phyloP scores from a whole-genome alignment of 2,797 vertebrate species.

The Esox lucius region DNA sequence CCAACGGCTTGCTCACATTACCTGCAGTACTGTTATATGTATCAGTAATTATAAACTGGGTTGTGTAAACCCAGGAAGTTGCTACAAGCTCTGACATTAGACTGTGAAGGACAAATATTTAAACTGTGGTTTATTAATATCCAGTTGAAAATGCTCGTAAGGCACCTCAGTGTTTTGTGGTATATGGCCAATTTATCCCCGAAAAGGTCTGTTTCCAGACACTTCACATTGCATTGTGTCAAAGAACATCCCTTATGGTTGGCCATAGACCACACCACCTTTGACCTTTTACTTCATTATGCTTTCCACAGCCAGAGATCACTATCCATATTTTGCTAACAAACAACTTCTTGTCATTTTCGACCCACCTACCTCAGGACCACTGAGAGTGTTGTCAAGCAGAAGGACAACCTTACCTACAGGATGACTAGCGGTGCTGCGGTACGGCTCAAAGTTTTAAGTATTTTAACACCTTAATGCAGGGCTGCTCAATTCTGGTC shows the following conservation, averaged over 20 bases:
- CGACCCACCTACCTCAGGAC: constrained; percentile 62
- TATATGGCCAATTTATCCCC: background rate
- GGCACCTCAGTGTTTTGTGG: background rate
- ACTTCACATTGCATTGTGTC: background rate
- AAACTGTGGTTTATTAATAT: background rate
- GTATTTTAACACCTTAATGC: too few relatives aligned
- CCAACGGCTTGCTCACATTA: background rate
- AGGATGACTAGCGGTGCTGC: constrained; percentile 71
- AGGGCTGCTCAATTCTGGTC: too few relatives aligned
- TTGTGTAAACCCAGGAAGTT: background rate
- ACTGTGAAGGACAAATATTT: too few relatives aligned
- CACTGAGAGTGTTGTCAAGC: constrained; percentile 74
- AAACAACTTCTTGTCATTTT: background rate
- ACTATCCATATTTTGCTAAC: background rate
- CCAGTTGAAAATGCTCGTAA: background rate
- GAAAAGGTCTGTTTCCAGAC: too few relatives aligned
- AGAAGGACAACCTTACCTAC: constrained; percentile 71
- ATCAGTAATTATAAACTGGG: background rate
- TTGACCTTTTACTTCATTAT: background rate
- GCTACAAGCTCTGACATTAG: background rate
- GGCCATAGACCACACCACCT: background rate
- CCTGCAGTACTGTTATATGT: background rate
- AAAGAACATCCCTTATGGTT: background rate
- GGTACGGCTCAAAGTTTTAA: constrained; percentile 63
- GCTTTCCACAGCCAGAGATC: background rate